These are phyloP conservation scores for Listronotus oregonensis DNA, from an alignment of 1,140 invertebrate species.

Conservation along the genomic window DNA sequence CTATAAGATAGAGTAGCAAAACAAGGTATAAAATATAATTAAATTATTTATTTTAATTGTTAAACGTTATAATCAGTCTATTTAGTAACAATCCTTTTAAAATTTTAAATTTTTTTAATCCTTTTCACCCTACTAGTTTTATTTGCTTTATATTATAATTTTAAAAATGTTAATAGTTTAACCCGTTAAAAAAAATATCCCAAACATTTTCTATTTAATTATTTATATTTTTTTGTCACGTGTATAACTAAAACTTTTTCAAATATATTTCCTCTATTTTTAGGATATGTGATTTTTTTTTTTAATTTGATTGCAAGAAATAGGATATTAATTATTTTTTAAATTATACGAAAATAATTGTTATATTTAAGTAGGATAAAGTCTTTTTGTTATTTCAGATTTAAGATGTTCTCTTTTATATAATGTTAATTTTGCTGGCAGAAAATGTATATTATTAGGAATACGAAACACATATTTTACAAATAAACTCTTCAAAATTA, in stretches of 20 bases:
- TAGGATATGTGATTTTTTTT: not conserved
- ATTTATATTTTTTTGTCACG: too few relatives aligned
- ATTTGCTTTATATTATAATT: conserved; percentile 9
- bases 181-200: too few relatives aligned
- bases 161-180: not conserved
- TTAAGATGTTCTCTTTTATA: conserved; percentile 15
- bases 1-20: conserved; percentile 20
- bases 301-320: not conserved
- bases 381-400: conserved; percentile 17
- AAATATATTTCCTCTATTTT: conserved; percentile 2
- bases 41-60: conserved; percentile 18
- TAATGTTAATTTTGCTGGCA: conserved; percentile 24
- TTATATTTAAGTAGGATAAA: conserved; percentile 8
- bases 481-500: conserved; percentile 36
- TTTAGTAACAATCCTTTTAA: conserved; percentile 7
- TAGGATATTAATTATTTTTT: conserved; percentile 7
- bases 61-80: conserved; percentile 5
- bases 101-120: conserved; percentile 4
- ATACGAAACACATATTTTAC: conserved; percentile 21
- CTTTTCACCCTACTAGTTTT: not conserved
- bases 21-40: conserved; percentile 15
- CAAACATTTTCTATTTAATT: too few relatives aligned
- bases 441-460: conserved; percentile 28
- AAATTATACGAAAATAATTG: not conserved
- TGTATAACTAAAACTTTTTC: conserved; percentile 1